A percentile compares a stretch with the other conserved stretches of the same genome.
These are phyloP conservation scores for Porites lutea DNA, from an alignment of 64 coral and sea anemone species.

Conservation along the genomic window DNA sequence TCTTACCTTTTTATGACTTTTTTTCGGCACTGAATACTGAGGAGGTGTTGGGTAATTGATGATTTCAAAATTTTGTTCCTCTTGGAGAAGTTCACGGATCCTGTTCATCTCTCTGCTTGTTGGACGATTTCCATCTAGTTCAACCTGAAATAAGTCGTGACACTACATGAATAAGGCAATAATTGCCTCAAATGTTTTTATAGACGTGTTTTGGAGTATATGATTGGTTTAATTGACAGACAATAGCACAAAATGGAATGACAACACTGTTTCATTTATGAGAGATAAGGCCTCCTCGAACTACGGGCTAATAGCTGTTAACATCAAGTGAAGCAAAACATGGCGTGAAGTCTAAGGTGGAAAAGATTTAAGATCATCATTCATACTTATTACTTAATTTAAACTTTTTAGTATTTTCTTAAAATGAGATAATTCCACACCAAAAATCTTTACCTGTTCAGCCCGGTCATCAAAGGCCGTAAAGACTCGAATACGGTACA, in stretches of 20 bases:
- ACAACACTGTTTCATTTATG: too few relatives aligned
- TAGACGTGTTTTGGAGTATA: too few relatives aligned
- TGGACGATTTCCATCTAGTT: constrained; percentile 72
- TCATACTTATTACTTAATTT: too few relatives aligned
- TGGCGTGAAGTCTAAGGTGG: too few relatives aligned
- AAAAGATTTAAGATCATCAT: too few relatives aligned
- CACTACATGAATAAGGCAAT: neutral
- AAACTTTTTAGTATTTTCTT: too few relatives aligned
- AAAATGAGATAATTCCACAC: neutral
- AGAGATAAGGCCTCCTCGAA: too few relatives aligned
- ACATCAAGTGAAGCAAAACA: too few relatives aligned
- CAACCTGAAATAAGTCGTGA: constrained; percentile 32
- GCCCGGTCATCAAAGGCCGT: constrained; percentile 89
- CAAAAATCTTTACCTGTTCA: constrained; percentile 51
- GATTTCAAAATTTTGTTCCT: constrained; percentile 86
- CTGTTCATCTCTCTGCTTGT: constrained; percentile 74
- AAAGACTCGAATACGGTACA: constrained; percentile 87
- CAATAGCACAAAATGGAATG: too few relatives aligned
- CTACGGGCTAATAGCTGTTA: too few relatives aligned
- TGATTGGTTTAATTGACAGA: too few relatives aligned
- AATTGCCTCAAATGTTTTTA: too few relatives aligned
- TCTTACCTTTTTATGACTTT: constrained; percentile 74
- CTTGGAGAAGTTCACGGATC: constrained; percentile 64
- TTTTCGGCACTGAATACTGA: constrained; percentile 4
- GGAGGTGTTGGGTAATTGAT: constrained; percentile 76